Evolutionary conservation across 2,113 vertebrate genomes (phyloP), one percentile per base, ranked within the genome.

Genomic region (Ciconia boyciana): DNA sequence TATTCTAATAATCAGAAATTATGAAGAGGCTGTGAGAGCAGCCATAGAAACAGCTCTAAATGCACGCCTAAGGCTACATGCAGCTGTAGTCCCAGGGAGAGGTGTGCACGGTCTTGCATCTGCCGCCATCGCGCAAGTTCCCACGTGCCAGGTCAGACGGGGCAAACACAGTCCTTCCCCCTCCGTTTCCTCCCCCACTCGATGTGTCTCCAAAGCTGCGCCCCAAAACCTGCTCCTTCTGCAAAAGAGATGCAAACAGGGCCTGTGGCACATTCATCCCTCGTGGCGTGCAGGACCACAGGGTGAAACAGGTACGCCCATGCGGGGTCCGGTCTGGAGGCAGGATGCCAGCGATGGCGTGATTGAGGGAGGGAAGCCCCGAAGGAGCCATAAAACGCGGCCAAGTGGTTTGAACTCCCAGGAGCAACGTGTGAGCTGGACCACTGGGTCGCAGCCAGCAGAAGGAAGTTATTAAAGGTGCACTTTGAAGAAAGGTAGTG

Each of bases 261-360:
- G 4, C 28, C 80, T 16, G 43, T 21, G 49, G 70, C 60, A 58
- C 61, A 9, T 31, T 49, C 31, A 36, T 25, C 58, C 75, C 11
- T 5, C 1, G 0, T 7, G 49, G 65, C 2, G 15, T 39, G 39
- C 39, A 9, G 24, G 60, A 7, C 34, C 32, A 15, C 0, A 2
- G 49, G 18, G 26, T 20, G 78, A 28, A 60, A 28, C 10, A 9
- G 24, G 26, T 7, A 26, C 8, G 12, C 14, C 20, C 39, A 2
- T 14, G 43, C 0, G 2, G 29, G 36, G 22, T 34, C 29, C 1
- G 1, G 24, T 7, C 43, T 9, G 49, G n/a, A 81, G 32, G 29
- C 32, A 51, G 89, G 31, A 48, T 8, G n/a, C 36, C 85, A 83
- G 31, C 0, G 0, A 9, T 0, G 0, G 58, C 3, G 2, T 2